These are phyloP conservation scores for Mythimna loreyi DNA, from an alignment of 2,888 invertebrate genomes.

Conservation along the genomic window DNA sequence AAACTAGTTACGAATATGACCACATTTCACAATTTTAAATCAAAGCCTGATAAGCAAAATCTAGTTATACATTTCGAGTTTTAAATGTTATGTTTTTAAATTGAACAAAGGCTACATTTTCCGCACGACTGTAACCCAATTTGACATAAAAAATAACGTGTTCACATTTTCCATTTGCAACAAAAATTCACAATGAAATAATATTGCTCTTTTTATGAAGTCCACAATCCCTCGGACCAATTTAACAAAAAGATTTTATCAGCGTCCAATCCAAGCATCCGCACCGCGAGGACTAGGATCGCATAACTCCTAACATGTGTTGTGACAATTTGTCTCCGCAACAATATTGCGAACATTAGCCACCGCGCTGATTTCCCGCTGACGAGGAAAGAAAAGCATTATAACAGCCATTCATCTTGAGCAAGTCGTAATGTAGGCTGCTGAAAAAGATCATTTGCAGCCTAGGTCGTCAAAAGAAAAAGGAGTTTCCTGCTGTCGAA, in stretches of 20 bases:
- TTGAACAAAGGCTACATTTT: not conserved
- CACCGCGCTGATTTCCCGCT: slow-evolving; percentile 59
- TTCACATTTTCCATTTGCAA: slow-evolving; percentile 20
- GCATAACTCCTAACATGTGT: slow-evolving; percentile 71
- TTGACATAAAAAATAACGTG: slow-evolving; percentile 15
- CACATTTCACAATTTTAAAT: not conserved
- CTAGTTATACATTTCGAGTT: not conserved
- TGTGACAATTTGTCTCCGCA: slow-evolving; percentile 74
- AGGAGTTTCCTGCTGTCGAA: slow-evolving; percentile 20
- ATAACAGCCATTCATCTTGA: slow-evolving; percentile 42
- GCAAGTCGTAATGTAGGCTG: slow-evolving; percentile 28
- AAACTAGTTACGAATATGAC: not conserved
- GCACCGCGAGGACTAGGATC: slow-evolving; percentile 52
- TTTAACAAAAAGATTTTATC: slow-evolving; percentile 29
- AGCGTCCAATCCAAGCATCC: slow-evolving; percentile 22
- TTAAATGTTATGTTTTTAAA: not conserved
- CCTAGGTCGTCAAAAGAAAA: slow-evolving; percentile 28
- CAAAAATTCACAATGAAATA: slow-evolving; percentile 28
- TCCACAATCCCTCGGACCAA: not conserved
- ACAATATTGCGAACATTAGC: slow-evolving; percentile 70
- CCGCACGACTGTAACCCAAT: not conserved
- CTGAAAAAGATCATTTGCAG: slow-evolving; percentile 36
- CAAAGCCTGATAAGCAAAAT: not conserved
- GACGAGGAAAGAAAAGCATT: slow-evolving; percentile 45
- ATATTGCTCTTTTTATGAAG: slow-evolving; percentile 2